Evolutionary conservation across 1,140 invertebrate genomes (phyloP).

Genomic region (Pseudomyrmex gracilis): DNA sequence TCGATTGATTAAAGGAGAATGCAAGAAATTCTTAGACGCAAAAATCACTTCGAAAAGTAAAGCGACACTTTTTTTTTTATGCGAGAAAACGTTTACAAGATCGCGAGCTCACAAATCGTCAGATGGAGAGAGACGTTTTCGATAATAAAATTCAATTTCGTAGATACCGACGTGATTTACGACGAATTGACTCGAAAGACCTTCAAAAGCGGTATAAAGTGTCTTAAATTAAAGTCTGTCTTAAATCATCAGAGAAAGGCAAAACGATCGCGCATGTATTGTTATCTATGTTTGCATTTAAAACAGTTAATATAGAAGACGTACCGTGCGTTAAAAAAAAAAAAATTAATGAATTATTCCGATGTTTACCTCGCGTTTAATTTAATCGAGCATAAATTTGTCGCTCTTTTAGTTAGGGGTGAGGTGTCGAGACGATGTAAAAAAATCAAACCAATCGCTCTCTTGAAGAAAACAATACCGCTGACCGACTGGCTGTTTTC

Average conservation of each 20-base stretch:
- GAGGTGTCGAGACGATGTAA: constrained; percentile 73
- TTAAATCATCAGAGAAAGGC: neutral
- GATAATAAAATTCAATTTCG: neutral
- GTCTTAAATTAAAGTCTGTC: neutral
- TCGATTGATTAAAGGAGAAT: constrained; percentile 1
- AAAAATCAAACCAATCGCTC: constrained; percentile 69
- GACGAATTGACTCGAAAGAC: neutral
- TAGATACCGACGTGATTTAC: neutral
- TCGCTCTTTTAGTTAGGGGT: constrained; percentile 37
- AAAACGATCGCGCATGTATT: too few species aligned
- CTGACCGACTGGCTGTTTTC: constrained; percentile 86
- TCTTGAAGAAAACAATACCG: constrained; percentile 83
- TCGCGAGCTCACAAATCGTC: neutral
- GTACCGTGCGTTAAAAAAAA: neutral
- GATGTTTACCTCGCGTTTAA: neutral
- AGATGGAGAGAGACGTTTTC: too few species aligned
- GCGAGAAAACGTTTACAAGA: neutral
- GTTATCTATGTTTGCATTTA: neutral
- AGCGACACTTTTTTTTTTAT: neutral
- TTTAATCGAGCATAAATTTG: neutral
- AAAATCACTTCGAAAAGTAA: neutral
- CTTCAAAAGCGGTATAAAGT: neutral
- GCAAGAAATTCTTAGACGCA: neutral
- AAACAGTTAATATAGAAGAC: neutral
- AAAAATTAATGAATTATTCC: neutral